These are phyloP conservation scores for Nannospalax galili DNA, from an alignment of 2,113 vertebrate species.

Conservation along the genomic window DNA sequence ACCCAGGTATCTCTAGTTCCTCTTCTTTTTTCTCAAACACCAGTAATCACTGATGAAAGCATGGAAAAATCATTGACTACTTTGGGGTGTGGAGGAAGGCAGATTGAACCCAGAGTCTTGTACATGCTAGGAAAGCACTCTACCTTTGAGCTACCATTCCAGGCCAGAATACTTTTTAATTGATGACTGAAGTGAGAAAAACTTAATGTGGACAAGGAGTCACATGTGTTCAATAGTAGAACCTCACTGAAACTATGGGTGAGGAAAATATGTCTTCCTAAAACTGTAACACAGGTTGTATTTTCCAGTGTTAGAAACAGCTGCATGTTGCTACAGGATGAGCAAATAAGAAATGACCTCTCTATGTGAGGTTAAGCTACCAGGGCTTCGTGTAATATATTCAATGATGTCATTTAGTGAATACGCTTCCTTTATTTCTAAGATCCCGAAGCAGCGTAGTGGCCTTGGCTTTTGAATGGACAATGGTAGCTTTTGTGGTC, in stretches of 20 bases:
- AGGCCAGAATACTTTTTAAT: background rate
- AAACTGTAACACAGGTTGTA: background rate
- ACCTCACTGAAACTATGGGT: background rate
- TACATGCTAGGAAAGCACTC: background rate
- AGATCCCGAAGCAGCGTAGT: background rate
- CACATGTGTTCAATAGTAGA: background rate
- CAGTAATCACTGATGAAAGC: background rate
- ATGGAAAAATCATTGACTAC: background rate
- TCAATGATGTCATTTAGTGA: background rate
- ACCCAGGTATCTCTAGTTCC: background rate
- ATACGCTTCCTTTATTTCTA: background rate
- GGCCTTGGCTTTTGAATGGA: background rate
- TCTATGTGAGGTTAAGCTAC: background rate
- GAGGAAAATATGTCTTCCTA: background rate
- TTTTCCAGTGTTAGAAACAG: background rate
- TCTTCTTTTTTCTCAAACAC: background rate
- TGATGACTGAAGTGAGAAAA: background rate
- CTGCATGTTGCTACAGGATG: background rate
- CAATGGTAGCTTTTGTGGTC: background rate
- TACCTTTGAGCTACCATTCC: background rate
- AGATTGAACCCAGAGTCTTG: background rate
- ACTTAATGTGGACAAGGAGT: background rate
- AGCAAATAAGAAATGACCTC: slow-evolving; percentile 1
- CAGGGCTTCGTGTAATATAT: background rate
- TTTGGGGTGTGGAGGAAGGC: too few relatives aligned